Conservation (phyloP, 1,140 invertebrate genomes). For the Solen grandis region DNA sequence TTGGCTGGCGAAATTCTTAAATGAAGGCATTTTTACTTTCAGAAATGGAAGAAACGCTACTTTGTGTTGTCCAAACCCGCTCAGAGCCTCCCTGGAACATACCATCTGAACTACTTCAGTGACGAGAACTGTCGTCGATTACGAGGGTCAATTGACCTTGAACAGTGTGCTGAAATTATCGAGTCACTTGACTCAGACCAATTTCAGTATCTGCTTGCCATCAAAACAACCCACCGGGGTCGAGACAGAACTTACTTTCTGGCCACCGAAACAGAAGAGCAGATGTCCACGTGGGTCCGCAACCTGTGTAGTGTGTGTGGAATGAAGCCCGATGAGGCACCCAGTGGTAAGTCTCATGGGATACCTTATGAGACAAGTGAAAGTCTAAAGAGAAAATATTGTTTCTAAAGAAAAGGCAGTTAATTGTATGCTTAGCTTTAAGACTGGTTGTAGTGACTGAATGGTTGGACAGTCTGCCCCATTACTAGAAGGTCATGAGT, state of each 20-base stretch:
- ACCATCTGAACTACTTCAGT: conserved; percentile 95
- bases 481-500: too few relatives aligned
- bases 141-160: conserved; percentile 95
- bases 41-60: conserved; percentile 97
- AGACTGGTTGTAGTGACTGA: too few relatives aligned
- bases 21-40: conserved; percentile 80
- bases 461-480: too few relatives aligned
- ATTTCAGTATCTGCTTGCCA: conserved; percentile 73
- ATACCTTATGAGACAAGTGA: too few relatives aligned
- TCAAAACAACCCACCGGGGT: conserved; percentile 73
- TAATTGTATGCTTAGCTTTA: too few relatives aligned
- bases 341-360: background rate
- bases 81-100: conserved; percentile 95
- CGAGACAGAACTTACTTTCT: conserved; percentile 92
- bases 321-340: conserved; percentile 88
- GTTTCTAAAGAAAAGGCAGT: too few relatives aligned
- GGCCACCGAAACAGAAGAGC: conserved; percentile 92
- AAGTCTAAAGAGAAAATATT: too few relatives aligned
- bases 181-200: conserved; percentile 75
- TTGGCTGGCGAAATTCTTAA: too few relatives aligned
- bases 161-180: conserved; percentile 96
- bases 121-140: conserved; percentile 91
- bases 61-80: conserved; percentile 92
- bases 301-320: conserved; percentile 96
- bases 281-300: conserved; percentile 97